Evolutionary conservation across 2,113 vertebrate species (phyloP), one percentile per base, ranked within the genome.

Genomic region (Micromys minutus): DNA sequence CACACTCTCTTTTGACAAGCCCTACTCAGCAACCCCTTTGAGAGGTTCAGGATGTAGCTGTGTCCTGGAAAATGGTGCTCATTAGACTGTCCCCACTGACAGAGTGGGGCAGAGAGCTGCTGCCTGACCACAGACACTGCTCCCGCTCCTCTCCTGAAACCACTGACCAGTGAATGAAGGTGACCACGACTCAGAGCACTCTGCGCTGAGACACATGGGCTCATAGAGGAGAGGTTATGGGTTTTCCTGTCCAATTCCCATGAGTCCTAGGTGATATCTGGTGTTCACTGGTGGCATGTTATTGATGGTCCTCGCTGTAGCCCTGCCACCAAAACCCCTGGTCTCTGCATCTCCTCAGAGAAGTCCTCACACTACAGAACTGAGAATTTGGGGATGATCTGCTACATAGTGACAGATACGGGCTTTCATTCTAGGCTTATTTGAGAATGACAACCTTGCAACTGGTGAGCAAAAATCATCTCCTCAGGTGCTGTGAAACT

Each of bases 401-500:
- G 69, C 67, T 47, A 47, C 63, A 75, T 0, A 13, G 79, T 69
- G 89, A 81, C 8, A 95, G 89, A 94, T 21, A 39, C 26, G 75
- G 89, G 26, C 31, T 95, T 97, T 97, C 90, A 96, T 29, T 97
- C 90, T 85, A 91, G 93, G 92, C 94, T 93, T 97, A 93, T 95
- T 96, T 97, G 96, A 95, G 92, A 42, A 93, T 86, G 94, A 93
- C 89, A 94, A 86, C 95, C 97, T 95, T 94, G 72, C 85, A 95
- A 97, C 91, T 52, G 95, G 94, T 96, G 92, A 98, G 95, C 97
- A 98, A 96, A 97, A 98, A 98, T 93, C 57, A 97, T 96, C 97
- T 97, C 97, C 97, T 5, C 86, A 97, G 97, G 97, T 87, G 92
- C 90, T 90, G 95, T 97, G 97, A 97, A 98, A 96, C 67, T 97